phyloP scores from a whole-genome alignment of 2,113 vertebrate genomes.

The Toxotes jaculatrix region DNA sequence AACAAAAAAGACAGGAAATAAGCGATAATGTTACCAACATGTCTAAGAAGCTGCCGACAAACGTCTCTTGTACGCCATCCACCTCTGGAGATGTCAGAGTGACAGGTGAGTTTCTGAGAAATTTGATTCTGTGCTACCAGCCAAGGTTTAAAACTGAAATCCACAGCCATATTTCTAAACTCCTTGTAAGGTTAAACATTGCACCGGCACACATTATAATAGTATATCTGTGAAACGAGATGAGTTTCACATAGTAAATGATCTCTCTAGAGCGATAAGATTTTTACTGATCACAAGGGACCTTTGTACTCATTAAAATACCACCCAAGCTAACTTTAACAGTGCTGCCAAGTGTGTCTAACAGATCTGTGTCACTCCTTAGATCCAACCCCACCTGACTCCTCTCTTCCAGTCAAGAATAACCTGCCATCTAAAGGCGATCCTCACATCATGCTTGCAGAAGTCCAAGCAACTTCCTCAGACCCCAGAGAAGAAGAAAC shows the following conservation, averaged over 20 bases:
- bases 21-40: background rate
- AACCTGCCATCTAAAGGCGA: background rate
- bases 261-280: constrained; percentile 46
- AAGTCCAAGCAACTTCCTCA: constrained; percentile 26
- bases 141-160: background rate
- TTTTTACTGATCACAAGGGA: constrained; percentile 35
- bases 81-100: constrained; percentile 59
- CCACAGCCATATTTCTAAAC: background rate
- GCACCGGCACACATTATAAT: background rate
- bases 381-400: constrained; percentile 58
- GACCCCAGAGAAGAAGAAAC: constrained; percentile 49
- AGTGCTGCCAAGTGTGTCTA: constrained; percentile 47
- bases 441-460: background rate
- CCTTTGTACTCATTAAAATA: constrained; percentile 64
- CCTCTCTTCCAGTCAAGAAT: constrained; percentile 39
- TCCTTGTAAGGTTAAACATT: constrained; percentile 41
- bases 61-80: background rate
- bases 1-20: constrained; percentile 39
- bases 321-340: constrained; percentile 20
- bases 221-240: background rate
- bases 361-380: constrained; percentile 53
- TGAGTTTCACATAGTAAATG: constrained; percentile 45
- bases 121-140: background rate
- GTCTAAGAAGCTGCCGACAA: constrained; percentile 42
- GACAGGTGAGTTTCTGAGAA: constrained; percentile 84